A percentile compares a stretch with the other conserved stretches of the same genome.
Conservation (phyloP, 2,113 vertebrate genomes). For the Dascyllus trimaculatus region DNA sequence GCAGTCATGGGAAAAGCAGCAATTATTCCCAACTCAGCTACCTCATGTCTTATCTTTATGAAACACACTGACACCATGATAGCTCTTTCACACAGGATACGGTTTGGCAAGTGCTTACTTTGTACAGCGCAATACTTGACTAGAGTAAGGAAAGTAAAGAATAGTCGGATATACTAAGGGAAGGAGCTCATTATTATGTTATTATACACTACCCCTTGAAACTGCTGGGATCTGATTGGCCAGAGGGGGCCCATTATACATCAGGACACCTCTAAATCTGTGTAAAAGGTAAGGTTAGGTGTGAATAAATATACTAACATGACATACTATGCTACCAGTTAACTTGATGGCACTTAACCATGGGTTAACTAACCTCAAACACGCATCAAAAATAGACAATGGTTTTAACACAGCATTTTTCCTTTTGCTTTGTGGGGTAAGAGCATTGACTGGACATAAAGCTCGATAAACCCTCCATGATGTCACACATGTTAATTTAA, state of each 20-base stretch:
- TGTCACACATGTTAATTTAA: no score
- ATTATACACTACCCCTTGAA: neutral
- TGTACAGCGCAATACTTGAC: neutral
- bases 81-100: conserved; percentile 11
- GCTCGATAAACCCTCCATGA: no score
- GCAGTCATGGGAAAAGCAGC: conserved; percentile 43
- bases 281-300: no score
- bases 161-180: no score
- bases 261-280: no score
- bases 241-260: no score
- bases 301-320: no score
- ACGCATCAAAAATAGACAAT: neutral
- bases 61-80: conserved; percentile 14
- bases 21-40: conserved; percentile 39
- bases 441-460: no score
- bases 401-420: neutral
- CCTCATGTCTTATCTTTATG: conserved; percentile 18
- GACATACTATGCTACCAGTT: no score
- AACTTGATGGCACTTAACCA: no score
- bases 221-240: neutral
- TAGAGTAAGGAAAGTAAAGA: neutral
- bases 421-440: no score
- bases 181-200: neutral
- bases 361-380: no score
- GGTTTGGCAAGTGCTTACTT: neutral